phyloP scores from a whole-genome alignment of 2,888 invertebrate genomes.

The Drosophila phalerata region DNA sequence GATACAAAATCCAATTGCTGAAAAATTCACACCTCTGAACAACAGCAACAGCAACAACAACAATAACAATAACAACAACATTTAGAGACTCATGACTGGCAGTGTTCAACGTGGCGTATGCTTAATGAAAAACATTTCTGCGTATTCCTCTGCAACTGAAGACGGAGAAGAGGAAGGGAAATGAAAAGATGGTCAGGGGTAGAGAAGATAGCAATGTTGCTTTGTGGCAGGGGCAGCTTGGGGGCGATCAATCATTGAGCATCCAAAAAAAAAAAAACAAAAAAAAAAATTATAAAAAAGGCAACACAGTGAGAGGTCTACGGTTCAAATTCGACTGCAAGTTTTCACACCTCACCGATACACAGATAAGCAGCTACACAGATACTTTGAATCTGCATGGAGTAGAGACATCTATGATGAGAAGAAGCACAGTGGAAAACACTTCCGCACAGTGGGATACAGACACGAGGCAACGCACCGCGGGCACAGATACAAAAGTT shows the following conservation, averaged over 20 bases:
- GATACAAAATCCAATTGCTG: constrained; percentile 68
- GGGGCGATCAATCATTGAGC: constrained; percentile 44
- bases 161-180: background rate
- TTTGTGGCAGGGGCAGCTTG: background rate
- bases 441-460: constrained; percentile 57
- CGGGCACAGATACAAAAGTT: constrained; percentile 1
- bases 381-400: constrained; percentile 9
- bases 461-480: constrained; percentile 19
- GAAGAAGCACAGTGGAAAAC: constrained; percentile 5
- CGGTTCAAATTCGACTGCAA: constrained; percentile 29
- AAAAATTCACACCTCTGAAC: constrained; percentile 71
- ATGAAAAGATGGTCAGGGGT: background rate
- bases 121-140: constrained; percentile 57
- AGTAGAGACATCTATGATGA: background rate
- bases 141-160: background rate
- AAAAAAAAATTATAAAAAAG: background rate
- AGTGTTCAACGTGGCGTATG: constrained; percentile 66
- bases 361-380: constrained; percentile 11
- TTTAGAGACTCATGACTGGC: constrained; percentile 28
- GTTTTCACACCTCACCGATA: constrained; percentile 57
- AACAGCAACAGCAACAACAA: constrained; percentile 18
- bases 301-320: constrained; percentile 17
- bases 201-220: background rate
- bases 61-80: constrained; percentile 19
- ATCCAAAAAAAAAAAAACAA: constrained; percentile 10